phyloP scores from a whole-genome alignment of 2,797 vertebrate species.

The Myotis pilosus region DNA sequence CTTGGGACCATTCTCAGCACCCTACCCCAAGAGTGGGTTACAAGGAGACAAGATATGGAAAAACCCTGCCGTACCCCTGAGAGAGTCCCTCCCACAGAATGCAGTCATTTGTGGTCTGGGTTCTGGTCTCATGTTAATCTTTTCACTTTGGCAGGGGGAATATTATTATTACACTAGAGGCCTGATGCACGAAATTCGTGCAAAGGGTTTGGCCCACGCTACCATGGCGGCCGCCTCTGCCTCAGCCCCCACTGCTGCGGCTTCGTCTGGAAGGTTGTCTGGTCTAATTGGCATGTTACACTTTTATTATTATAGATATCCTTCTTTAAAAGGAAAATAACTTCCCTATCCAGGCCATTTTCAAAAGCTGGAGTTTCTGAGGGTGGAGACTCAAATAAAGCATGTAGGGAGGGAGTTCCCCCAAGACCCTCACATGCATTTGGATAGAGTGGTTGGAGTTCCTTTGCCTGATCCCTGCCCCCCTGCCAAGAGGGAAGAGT shows the following conservation, averaged over 20 bases:
- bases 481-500: constrained; percentile 57
- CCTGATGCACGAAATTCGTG: too few species aligned
- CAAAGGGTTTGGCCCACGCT: too few species aligned
- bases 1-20: constrained; percentile 14
- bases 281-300: background rate
- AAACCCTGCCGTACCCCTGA: background rate
- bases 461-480: constrained; percentile 77
- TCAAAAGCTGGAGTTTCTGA: constrained; percentile 29
- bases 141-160: constrained; percentile 20
- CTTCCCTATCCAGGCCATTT: background rate
- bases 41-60: background rate
- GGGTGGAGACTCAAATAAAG: constrained; percentile 39
- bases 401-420: background rate
- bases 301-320: background rate
- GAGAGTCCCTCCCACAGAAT: constrained; percentile 4
- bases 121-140: background rate
- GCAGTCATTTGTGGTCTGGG: background rate
- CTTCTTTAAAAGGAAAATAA: constrained; percentile 38
- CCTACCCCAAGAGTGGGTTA: background rate
- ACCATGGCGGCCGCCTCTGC: too few species aligned
- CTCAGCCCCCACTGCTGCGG: too few species aligned
- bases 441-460: constrained; percentile 82
- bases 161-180: background rate
- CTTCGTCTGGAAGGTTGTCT: too few species aligned
- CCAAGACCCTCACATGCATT: constrained; percentile 25